Evolutionary conservation across 2,113 vertebrate genomes (phyloP).

Genomic region (Microcebus lehilahytsara): DNA sequence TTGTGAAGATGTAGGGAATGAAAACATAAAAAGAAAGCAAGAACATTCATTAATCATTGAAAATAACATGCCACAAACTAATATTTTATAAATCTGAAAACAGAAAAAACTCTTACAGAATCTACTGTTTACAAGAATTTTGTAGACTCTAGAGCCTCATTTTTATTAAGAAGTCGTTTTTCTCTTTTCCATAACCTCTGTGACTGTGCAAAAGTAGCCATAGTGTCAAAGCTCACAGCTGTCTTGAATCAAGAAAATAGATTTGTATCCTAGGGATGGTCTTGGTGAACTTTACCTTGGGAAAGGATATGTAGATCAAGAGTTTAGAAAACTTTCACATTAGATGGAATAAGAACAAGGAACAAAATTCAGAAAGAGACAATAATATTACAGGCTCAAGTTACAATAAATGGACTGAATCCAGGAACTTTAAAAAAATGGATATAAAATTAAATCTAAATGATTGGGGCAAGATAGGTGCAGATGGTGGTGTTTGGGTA

Average conservation of each 20-base stretch:
- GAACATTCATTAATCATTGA: not conserved
- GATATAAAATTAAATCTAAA: not conserved
- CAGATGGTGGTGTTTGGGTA: not conserved
- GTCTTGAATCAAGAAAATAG: not conserved
- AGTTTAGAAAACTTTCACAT: not conserved
- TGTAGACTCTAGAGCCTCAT: not conserved
- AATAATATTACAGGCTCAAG: not conserved
- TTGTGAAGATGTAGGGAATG: not conserved
- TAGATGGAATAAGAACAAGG: not conserved
- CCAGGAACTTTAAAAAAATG: not conserved
- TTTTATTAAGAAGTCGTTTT: not conserved
- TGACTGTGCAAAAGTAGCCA: not conserved
- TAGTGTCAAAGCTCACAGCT: conserved; percentile 12
- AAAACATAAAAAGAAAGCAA: not conserved
- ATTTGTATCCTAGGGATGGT: not conserved
- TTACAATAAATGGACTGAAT: not conserved
- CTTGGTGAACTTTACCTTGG: not conserved
- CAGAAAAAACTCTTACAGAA: not conserved
- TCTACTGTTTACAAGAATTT: not conserved
- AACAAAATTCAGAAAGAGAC: not conserved
- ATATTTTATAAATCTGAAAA: not conserved
- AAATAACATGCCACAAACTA: not conserved
- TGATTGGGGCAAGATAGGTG: not conserved
- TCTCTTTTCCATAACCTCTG: not conserved
- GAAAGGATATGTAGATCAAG: not conserved